Base-by-base conservation (phyloP, 2,113 vertebrate genomes). In the Phrynosoma blainvillii region DNA sequence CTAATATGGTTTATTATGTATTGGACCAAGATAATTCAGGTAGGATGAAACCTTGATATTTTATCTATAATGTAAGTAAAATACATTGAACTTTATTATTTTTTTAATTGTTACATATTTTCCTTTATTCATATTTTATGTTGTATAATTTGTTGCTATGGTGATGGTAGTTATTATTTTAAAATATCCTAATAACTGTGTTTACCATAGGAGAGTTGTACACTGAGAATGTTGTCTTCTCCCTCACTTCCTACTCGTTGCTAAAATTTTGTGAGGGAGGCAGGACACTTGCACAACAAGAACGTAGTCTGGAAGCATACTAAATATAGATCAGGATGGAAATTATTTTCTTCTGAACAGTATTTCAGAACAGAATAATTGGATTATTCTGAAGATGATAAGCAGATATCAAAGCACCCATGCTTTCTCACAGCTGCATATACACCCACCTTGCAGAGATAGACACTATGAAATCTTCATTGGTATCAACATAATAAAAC, bases 401-500 rank as follows among this genome's bases (percentile, higher is more conserved):
- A 56, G 16, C 21, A 27, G n/a, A 13, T 40, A 13, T 30, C 52
- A 87, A 30, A n/a, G 42, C 27, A 73, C 21, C 40, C 32, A 47
- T 47, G 7, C 7, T 47, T 2, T 36, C 20, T 27, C 6, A 0
- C 0, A 1, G 0, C 7, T 1, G 80, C 16, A 0, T 20, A 42
- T 16, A 40, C 91, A 30, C 93, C 89, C 79, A 97, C 96, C 89
- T 97, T 89, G 97, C 97, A 0, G 30, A 94, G 93, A 98, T 97
- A 76, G 93, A 89, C 77, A 98, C 90, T 0, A 0, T 73, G 85
- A 98, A 93, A 30, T 95, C 89, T 0, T 94, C 56, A 0, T 89
- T 0, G 36, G 93, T 90, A 71, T 98, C 95, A 0, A 98, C 90
- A 56, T 98, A 97, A 92, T 97, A 98, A 95, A 97, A 98, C 25